These are phyloP conservation scores for Toxostoma redivivum DNA, from an alignment of 2,113 vertebrate genomes.

Conservation along the genomic window DNA sequence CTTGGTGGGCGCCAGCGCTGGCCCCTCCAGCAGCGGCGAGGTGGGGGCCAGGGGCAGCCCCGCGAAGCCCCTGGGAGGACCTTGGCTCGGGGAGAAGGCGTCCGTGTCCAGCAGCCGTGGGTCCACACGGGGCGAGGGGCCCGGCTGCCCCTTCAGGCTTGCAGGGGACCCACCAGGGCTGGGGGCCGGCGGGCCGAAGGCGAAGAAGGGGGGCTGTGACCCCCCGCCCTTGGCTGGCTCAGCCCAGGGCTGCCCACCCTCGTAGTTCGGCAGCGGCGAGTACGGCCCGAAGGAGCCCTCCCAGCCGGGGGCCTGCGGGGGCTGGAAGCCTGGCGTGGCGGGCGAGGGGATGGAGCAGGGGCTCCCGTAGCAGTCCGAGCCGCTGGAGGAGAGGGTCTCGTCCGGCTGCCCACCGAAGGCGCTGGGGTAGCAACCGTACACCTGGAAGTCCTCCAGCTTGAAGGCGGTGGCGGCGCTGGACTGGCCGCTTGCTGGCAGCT, in stretches of 20 bases:
- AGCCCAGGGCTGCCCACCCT: constrained; percentile 78
- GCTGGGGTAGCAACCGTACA: constrained; percentile 90
- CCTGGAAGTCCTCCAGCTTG: constrained; percentile 90
- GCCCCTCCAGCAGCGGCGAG: constrained; percentile 68
- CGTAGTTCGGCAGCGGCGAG: constrained; percentile 81
- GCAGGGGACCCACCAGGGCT: constrained; percentile 64
- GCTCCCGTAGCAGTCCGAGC: constrained; percentile 90
- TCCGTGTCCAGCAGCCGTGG: constrained; percentile 77
- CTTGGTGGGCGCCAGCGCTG: constrained; percentile 74
- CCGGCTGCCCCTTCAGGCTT: constrained; percentile 66
- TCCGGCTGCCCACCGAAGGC: constrained; percentile 77
- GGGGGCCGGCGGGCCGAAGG: constrained; percentile 75
- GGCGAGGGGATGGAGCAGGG: constrained; percentile 84
- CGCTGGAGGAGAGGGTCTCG: constrained; percentile 83
- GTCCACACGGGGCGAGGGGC: constrained; percentile 61
- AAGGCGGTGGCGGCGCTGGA: constrained; percentile 61
- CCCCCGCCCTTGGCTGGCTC: constrained; percentile 73
- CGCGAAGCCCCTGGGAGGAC: constrained; percentile 55
- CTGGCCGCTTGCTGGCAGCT: constrained; percentile 71
- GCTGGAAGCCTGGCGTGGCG: constrained; percentile 83
- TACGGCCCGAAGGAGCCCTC: constrained; percentile 85
- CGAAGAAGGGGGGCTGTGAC: constrained; percentile 79
- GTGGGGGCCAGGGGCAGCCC: constrained; percentile 69
- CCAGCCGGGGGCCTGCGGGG: constrained; percentile 79
- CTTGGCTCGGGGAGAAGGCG: constrained; percentile 47